These are phyloP conservation scores for Vanessa cardui DNA, from an alignment of 2,888 invertebrate species.

Conservation along the genomic window DNA sequence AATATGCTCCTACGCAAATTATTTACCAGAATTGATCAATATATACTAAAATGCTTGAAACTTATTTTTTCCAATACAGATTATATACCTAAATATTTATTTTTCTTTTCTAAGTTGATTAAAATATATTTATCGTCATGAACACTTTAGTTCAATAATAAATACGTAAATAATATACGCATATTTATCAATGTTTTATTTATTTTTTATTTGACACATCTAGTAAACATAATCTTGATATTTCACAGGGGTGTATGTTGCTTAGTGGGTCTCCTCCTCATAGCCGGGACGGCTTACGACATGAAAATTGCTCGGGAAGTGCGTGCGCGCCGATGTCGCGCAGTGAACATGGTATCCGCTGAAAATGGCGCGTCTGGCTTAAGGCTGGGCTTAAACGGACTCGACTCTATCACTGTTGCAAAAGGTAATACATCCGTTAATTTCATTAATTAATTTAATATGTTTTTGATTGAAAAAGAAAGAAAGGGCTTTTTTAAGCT, in stretches of 20 bases:
- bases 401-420: conserved; percentile 64
- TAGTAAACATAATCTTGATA: neutral
- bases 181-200: no score
- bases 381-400: conserved; percentile 74
- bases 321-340: conserved; percentile 63
- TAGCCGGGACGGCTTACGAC: conserved; percentile 88
- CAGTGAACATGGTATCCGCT: conserved; percentile 63
- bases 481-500: no score
- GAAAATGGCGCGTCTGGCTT: conserved; percentile 62
- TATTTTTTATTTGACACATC: no score
- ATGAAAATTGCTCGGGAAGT: conserved; percentile 73
- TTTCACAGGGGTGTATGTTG: conserved; percentile 61
- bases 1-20: no score
- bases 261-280: conserved; percentile 77
- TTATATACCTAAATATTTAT: no score
- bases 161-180: no score
- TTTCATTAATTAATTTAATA: no score
- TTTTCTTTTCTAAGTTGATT: no score
- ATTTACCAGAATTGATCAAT: neutral
- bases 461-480: no score
- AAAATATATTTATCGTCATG: no score
- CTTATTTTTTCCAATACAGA: no score
- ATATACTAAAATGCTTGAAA: neutral
- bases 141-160: no score
- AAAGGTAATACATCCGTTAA: conserved; percentile 51